Base-by-base conservation (phyloP, 2,113 vertebrate species). In the Motacilla alba region DNA sequence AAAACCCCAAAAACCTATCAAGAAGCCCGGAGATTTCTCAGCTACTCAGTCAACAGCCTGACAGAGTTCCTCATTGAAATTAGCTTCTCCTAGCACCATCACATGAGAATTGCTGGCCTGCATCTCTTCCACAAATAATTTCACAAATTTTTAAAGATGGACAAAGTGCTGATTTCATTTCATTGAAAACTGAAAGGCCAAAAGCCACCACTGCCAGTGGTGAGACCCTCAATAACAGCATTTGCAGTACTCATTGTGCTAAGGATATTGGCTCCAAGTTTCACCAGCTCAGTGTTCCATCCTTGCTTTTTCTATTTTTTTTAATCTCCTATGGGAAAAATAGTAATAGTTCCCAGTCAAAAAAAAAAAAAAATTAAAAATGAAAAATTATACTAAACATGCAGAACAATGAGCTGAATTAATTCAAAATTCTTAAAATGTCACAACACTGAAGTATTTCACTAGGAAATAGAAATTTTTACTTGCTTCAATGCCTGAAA, bases 1-100 rank as follows among this genome's bases (percentile, higher is more conserved):
- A 41, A 81, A 7, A 15, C 2, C 6, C 20, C 11, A 30, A 56
- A 21, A 14, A 52, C 8, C 49, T 30, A 13, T 28, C 35, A 95
- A 91, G 75, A 63, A 91, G 82, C 47, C 78, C 0, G 0, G 63
- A 77, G 72, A 93, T 93, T 94, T 97, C 43, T 77, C 72, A 96
- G 84, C 87, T 88, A 46, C 94, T 94, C 83, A 59, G 83, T 63
- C 93, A 97, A 93, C 33, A 67, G 75, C 70, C 90, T 78, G 67
- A 67, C 68, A 87, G 62, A 55, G 39, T 27, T 70, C 73, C 85
- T 93, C 15, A 15, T 2, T 59, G 30, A 62, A 95, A 94, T 70
- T 6, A 82, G 75, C 62, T 83, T 82, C 58, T 94, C 76, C 74
- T 37, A 64, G 72, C 75, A 93, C 56, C 81, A 70, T n/a, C 22